A percentile compares a stretch with the other conserved stretches of the same genome.
Conservation (phyloP, 2,113 vertebrate species). For the Silurus glanis region DNA sequence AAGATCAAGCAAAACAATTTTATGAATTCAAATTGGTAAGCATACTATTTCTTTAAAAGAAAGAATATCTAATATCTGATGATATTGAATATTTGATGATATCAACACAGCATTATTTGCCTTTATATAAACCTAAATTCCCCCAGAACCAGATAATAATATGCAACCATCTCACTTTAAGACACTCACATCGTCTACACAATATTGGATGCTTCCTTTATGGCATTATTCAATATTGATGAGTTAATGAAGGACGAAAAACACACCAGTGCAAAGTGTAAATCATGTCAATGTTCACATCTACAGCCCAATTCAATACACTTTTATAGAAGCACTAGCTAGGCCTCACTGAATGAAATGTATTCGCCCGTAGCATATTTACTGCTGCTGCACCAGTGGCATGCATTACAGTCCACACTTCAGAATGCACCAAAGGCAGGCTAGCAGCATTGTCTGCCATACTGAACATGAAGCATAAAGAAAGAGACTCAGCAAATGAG, state of each 20-base stretch:
- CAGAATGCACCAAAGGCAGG: background rate
- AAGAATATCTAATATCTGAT: background rate
- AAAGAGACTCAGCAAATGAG: background rate
- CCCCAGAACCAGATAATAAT: constrained; percentile 13
- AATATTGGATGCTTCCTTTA: constrained; percentile 26
- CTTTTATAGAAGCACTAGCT: constrained; percentile 27
- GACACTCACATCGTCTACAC: background rate
- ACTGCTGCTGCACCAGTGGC: background rate
- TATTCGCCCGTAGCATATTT: background rate
- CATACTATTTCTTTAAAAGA: background rate
- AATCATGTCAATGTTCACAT: constrained; percentile 19
- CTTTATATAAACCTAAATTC: constrained; percentile 1
- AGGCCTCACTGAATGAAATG: constrained; percentile 28
- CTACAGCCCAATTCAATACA: constrained; percentile 5
- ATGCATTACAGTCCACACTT: background rate
- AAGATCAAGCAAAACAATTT: background rate
- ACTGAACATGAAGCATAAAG: background rate
- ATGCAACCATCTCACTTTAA: constrained; percentile 7
- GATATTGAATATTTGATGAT: too few species aligned
- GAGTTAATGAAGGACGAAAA: constrained; percentile 25
- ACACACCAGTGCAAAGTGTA: background rate
- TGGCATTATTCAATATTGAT: constrained; percentile 27
- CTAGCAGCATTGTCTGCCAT: background rate
- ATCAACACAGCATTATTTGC: constrained; percentile 2
- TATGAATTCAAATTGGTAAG: background rate